These are phyloP conservation scores for Todus mexicanus DNA, from an alignment of 2,797 vertebrate species.

Conservation along the genomic window DNA sequence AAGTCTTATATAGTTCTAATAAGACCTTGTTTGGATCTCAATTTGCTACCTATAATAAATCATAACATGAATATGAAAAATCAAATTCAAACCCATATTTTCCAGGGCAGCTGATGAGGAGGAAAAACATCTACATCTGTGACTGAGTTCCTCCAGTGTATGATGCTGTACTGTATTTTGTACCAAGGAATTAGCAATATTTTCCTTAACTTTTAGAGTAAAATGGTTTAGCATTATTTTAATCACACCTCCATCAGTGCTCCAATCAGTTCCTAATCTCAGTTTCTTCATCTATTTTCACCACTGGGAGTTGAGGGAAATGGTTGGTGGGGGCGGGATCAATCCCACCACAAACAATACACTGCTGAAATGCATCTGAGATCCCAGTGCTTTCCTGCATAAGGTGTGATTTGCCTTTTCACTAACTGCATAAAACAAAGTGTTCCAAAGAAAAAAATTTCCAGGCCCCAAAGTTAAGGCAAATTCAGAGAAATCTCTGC, in stretches of 20 bases:
- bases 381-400: not conserved
- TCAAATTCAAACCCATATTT: not conserved
- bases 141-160: not conserved
- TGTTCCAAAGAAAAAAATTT: not conserved
- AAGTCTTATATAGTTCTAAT: not conserved
- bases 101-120: not conserved
- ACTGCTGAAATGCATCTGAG: not conserved
- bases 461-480: not conserved
- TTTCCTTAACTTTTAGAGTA: not conserved
- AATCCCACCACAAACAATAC: not conserved
- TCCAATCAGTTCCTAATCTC: not conserved
- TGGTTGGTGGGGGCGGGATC: not conserved
- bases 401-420: not conserved
- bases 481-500: not conserved
- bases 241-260: not conserved
- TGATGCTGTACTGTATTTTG: not conserved
- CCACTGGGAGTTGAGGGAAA: not conserved
- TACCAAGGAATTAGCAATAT: not conserved
- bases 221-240: not conserved
- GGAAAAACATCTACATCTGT: not conserved
- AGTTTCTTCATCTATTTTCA: not conserved
- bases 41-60: not conserved
- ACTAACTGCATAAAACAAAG: not conserved
- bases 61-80: not conserved
- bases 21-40: not conserved